Evolutionary conservation across 2,888 invertebrate species (phyloP), one percentile per base, ranked within the genome.

Genomic region (Drosophila anceps): DNA sequence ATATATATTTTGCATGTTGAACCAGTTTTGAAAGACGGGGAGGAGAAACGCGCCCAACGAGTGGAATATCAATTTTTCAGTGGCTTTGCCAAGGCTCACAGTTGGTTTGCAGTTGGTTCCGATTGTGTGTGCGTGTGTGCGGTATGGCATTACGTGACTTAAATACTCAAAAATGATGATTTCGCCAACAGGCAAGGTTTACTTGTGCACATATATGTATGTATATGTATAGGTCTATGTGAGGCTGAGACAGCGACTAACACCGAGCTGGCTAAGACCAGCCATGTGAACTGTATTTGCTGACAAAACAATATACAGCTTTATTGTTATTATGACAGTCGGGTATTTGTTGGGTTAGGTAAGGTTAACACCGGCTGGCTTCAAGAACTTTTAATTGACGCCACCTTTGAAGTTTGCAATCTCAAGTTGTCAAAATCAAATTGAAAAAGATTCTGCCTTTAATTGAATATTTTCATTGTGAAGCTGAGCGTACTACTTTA

Each of bases 141-240:
- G 67, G 69, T 63, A 50, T 73, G 39, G 71, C 50, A 73, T 81
- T 84, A 84, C 84, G 84, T 84, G 84, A 84, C 84, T 84, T 84
- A 88, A 88, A 88, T 84, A 68, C 83, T 79, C 74, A 84, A 84
- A 84, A 84, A 83, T 88, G 83, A 85, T 83, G 83, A 82, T 79
- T 87, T 82, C 54, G 88, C 84, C 63, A 76, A 31, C 73, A 73
- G 80, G 66, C 81, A 69, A 63, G 46, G 60, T 50, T 61, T 63
- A 60, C 70, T 37, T 51, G 39, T 43, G 39, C 24, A 31, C 39
- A 48, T 10, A 50, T 39, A 13, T 33, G 37, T 18, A 50, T 10
- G 43, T 20, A 46, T 10, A 27, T 27, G 50, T 20, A 54, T 43
- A 58, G 13, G n/a, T 53, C 24, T 41, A 41, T 70, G 15, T n/a